A percentile compares a stretch with the other conserved stretches of the same genome.
Evolutionary conservation across 2,113 vertebrate genomes (phyloP).

Genomic region (Cyanoderma ruficeps): DNA sequence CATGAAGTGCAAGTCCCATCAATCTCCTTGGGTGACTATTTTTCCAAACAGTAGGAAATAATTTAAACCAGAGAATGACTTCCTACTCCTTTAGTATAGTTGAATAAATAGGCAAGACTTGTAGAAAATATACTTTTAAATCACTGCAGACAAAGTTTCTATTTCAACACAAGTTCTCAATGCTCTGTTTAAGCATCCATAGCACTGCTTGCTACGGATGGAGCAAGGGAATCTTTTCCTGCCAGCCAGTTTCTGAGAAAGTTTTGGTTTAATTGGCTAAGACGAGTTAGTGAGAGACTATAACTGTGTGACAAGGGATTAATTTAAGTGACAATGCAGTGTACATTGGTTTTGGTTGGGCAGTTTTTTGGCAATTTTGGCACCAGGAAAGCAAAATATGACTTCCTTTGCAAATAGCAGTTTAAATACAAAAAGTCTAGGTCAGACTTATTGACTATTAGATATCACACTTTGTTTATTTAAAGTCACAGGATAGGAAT

Average conservation of each 20-base stretch:
- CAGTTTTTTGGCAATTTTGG: not conserved
- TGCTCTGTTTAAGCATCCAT: not conserved
- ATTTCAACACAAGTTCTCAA: not conserved
- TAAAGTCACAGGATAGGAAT: not conserved
- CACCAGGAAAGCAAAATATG: not conserved
- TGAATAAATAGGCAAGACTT: not conserved
- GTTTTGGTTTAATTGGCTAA: not conserved
- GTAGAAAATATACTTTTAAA: not conserved
- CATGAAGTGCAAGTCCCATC: not conserved
- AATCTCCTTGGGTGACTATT: not conserved
- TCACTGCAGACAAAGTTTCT: not conserved
- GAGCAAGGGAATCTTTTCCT: not conserved
- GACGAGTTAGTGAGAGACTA: not conserved
- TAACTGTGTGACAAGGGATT: not conserved
- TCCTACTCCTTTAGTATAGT: not conserved
- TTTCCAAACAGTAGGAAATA: not conserved
- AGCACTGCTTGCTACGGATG: not conserved
- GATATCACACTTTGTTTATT: not conserved
- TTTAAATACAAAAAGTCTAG: not conserved
- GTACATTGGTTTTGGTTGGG: not conserved
- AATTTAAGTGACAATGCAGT: not conserved
- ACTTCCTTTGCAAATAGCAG: not conserved
- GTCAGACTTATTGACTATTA: not conserved
- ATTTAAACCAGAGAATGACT: not conserved
- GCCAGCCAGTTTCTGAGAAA: not conserved